Evolutionary conservation across 1,140 invertebrate genomes (phyloP).

Genomic region (Drosophila ambigua): DNA sequence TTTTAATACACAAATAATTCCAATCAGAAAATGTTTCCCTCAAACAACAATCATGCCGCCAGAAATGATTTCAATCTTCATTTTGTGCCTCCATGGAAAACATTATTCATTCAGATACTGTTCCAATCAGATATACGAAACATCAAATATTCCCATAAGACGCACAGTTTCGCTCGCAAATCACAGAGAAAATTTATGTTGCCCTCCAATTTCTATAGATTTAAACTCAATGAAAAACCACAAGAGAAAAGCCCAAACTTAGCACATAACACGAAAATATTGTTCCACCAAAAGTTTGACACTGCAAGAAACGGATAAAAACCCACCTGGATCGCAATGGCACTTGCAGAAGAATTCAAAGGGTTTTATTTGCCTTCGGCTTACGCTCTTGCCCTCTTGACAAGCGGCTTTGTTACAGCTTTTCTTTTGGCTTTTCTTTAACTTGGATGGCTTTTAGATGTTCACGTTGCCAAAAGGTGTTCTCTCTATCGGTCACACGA

Average conservation of each 20-base stretch:
- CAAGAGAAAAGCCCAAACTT: neutral
- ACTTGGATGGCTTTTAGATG: slow-evolving; percentile 4
- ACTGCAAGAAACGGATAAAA: slow-evolving; percentile 7
- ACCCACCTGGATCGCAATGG: slow-evolving; percentile 83
- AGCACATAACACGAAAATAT: slow-evolving; percentile 9
- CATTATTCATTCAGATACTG: no score
- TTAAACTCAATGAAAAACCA: slow-evolving; percentile 15
- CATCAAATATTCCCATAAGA: neutral
- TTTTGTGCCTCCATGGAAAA: no score
- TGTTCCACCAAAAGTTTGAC: neutral
- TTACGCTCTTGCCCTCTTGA: slow-evolving; percentile 36
- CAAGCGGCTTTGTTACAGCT: slow-evolving; percentile 18
- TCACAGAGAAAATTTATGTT: slow-evolving; percentile 24
- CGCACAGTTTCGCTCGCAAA: slow-evolving; percentile 4
- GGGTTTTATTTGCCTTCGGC: slow-evolving; percentile 32
- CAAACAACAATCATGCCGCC: no score
- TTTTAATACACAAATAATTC: no score
- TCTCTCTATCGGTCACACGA: slow-evolving; percentile 9
- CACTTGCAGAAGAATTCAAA: slow-evolving; percentile 83
- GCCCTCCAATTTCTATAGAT: slow-evolving; percentile 18
- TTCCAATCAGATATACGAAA: neutral
- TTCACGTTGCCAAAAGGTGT: slow-evolving; percentile 24
- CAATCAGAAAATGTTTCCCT: no score
- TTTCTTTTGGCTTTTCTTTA: slow-evolving; percentile 15
- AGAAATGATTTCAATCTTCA: no score